phyloP scores from a whole-genome alignment of 2,888 invertebrate species.

The Sphaeridia pumilis region DNA sequence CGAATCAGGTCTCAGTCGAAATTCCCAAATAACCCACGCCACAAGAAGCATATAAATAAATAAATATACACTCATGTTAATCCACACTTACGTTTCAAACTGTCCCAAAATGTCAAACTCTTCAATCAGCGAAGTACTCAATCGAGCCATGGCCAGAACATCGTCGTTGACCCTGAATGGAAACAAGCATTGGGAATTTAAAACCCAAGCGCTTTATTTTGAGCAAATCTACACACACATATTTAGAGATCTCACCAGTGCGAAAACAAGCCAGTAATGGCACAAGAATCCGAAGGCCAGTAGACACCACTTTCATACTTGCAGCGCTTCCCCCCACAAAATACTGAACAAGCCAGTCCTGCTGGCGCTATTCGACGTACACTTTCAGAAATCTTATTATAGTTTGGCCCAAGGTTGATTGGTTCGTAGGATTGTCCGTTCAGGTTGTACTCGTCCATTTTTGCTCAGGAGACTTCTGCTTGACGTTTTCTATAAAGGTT shows the following conservation, averaged over 20 bases:
- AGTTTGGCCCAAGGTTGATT: conserved; percentile 36
- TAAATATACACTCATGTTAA: background rate
- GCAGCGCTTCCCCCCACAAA: conserved; percentile 72
- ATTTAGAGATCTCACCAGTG: conserved; percentile 52
- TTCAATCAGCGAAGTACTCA: conserved; percentile 59
- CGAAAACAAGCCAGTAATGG: conserved; percentile 68
- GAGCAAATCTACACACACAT: background rate
- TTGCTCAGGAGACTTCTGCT: too few relatives aligned
- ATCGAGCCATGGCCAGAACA: conserved; percentile 78
- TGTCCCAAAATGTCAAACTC: conserved; percentile 66
- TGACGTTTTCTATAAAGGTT: too few relatives aligned
- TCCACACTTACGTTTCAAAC: conserved; percentile 49
- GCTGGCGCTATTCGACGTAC: conserved; percentile 54
- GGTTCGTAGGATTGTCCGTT: conserved; percentile 29
- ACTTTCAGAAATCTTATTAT: conserved; percentile 43
- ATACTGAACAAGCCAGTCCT: conserved; percentile 63
- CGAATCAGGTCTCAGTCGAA: too few relatives aligned
- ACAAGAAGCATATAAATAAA: background rate
- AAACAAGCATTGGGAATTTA: too few relatives aligned
- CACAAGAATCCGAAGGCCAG: conserved; percentile 51
- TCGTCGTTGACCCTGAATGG: conserved; percentile 79
- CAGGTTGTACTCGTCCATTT: conserved; percentile 34
- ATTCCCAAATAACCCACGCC: background rate
- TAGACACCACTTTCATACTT: conserved; percentile 61
- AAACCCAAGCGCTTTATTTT: too few relatives aligned